Evolutionary conservation across 1,140 invertebrate genomes (phyloP), one percentile per base, ranked within the genome.

Genomic region (Leptinotarsa lineolata): DNA sequence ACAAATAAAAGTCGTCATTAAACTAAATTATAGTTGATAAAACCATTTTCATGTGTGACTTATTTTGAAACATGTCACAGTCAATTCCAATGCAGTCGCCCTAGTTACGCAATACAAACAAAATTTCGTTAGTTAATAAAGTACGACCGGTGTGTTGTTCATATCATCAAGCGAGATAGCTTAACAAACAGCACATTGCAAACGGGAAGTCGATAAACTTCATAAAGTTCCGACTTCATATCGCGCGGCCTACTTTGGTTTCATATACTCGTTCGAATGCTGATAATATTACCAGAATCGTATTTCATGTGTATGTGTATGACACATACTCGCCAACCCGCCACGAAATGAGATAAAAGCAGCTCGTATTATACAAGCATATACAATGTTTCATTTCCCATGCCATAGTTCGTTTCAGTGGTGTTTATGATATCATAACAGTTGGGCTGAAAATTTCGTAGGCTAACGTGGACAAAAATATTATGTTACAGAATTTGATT

Each of bases 151-250:
- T 54, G 48, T 54, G 48, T 18, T 15, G 13, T 54, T 54, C 6
- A 54, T 54, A 54, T 54, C 48, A 54, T 5, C 48, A 3, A 16
- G 16, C 15, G 48, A 54, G n/a, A 54, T 15, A 54, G 48, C 48
- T 6, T 18, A n/a, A 54, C 48, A 54, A 54, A 54, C 48, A 54
- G 6, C 48, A 54, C 48, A 54, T 54, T 54, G 48, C 48, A 15
- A 54, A 54, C 48, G 48, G 48, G 48, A 54, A 54, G 48, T 54
- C n/a, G 48, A 54, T 54, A 54, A 54, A 54, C 48, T 54, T 54
- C 48, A 54, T 54, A 54, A 54, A 54, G 48, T 54, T 54, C 48
- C 48, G 48, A 54, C 48, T 54, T 4, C 15, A 54, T 54, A 54
- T 54, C 48, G 48, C 48, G 48, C 48, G 48, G 15, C 48, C 48